Evolutionary conservation across 2,888 invertebrate genomes (phyloP), one percentile per base, ranked within the genome.

Genomic region (Polia nebulosa): DNA sequence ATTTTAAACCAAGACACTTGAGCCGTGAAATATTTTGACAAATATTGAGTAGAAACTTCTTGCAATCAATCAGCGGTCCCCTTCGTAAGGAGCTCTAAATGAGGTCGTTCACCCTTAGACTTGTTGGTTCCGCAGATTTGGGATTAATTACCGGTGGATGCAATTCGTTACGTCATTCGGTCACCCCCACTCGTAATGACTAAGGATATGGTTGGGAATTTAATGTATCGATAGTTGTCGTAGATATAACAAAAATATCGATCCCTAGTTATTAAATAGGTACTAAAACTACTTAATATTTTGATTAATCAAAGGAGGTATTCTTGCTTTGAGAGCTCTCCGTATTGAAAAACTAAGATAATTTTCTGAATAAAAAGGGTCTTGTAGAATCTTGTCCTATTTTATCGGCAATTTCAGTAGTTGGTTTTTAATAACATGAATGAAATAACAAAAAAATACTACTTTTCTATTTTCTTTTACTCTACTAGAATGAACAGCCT

Each of bases 21-120:
- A 87, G 78, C 81, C 84, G 87, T 89, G 90, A 92, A 92, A 91
- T 90, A 89, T 92, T 93, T 93, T 93, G 92, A 93, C 93, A 92
- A 93, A 93, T 91, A 90, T 91, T 91, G 87, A 85, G 87, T 88
- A 87, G 86, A 86, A 89, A 90, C 87, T 87, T 89, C 85, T 83
- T 85, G 83, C 87, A 88, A 93, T 93, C 91, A 92, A 93, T 93
- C 92, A 92, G 82, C 68, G 67, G 72, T 68, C 81, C 81, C 80
- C 78, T 81, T 53, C 55, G 51, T 44, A 72, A 65, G 76, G 80
- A 74, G 76, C 86, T 83, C 84, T 75, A 79, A 90, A 92, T 91
- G 90, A 92, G 92, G 91, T 88, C 91, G 87, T 92, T 92, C 85
- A 91, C 92, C 91, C 87, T 85, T 71, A 72, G 82, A 82, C 82